A percentile compares a stretch with the other conserved stretches of the same genome.
Evolutionary conservation across 2,888 invertebrate genomes (phyloP).

Genomic region (Masnerella sp.): DNA sequence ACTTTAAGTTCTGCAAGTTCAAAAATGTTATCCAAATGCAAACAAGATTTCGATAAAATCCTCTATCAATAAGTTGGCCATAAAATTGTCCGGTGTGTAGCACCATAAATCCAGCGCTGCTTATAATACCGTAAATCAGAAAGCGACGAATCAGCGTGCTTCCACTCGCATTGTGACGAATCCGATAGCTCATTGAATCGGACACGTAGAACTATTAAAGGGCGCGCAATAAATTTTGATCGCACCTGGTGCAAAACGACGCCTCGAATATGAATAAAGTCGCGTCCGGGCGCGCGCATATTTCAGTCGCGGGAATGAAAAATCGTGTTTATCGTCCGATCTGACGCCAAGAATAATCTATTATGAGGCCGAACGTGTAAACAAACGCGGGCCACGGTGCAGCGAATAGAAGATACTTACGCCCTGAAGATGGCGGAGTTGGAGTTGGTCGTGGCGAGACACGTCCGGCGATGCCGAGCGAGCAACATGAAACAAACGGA

Average conservation of each 20-base stretch:
- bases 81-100: too few species aligned
- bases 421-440: slow-evolving; percentile 63
- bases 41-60: too few species aligned
- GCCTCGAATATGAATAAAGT: slow-evolving; percentile 60
- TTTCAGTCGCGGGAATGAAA: slow-evolving; percentile 53
- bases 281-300: slow-evolving; percentile 47
- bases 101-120: too few species aligned
- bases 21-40: too few species aligned
- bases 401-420: slow-evolving; percentile 64
- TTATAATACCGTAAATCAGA: too few species aligned
- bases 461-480: slow-evolving; percentile 46
- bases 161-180: slow-evolving; percentile 20
- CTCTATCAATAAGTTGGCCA: too few species aligned
- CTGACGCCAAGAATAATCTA: slow-evolving; percentile 57
- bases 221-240: slow-evolving; percentile 55
- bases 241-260: slow-evolving; percentile 55
- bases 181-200: slow-evolving; percentile 36
- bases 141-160: neutral
- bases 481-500: slow-evolving; percentile 61
- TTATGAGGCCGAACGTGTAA: slow-evolving; percentile 55
- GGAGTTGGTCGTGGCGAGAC: slow-evolving; percentile 45
- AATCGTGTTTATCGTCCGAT: slow-evolving; percentile 58
- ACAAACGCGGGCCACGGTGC: slow-evolving; percentile 48
- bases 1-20: too few species aligned
- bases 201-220: slow-evolving; percentile 52